A percentile compares a stretch with the other conserved stretches of the same genome.
These are phyloP conservation scores for Lasioglossum zephyrum DNA, from an alignment of 2,888 invertebrate species.

Conservation along the genomic window DNA sequence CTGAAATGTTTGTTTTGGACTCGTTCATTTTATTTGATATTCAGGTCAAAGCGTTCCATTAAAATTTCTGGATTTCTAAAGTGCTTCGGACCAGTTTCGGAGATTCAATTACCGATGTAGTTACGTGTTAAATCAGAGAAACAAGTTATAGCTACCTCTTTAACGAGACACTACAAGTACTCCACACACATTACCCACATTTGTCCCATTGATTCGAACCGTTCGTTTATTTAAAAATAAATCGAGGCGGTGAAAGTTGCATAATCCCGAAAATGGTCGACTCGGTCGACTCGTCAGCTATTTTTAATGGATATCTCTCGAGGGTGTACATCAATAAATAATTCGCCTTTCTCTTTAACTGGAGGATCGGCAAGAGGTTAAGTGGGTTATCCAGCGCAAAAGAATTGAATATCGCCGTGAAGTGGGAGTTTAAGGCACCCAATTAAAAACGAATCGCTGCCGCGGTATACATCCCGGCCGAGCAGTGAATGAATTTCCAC, in stretches of 20 bases:
- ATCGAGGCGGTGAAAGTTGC: too few relatives aligned
- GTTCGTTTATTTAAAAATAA: neutral
- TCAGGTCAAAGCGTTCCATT: neutral
- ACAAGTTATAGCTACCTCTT: neutral
- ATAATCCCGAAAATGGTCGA: neutral
- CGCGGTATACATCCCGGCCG: neutral
- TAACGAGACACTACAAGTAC: neutral
- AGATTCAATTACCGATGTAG: neutral
- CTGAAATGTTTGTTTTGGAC: too few relatives aligned
- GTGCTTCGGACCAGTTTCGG: neutral
- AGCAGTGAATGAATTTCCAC: conserved; percentile 34
- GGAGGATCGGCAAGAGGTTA: neutral
- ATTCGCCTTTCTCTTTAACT: neutral
- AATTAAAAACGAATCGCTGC: conserved; percentile 45
- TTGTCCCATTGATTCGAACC: neutral
- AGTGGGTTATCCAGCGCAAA: conserved; percentile 14
- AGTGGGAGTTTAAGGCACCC: conserved; percentile 23
- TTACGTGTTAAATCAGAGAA: neutral
- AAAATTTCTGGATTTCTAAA: neutral
- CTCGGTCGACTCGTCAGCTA: neutral
- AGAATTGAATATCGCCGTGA: conserved; percentile 23
- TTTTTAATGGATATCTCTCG: neutral
- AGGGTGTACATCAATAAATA: conserved; percentile 6
- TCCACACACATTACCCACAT: neutral
- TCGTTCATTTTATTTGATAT: neutral